Conservation (phyloP, 2,888 invertebrate genomes). For the Trypoxylon attenuatum region DNA sequence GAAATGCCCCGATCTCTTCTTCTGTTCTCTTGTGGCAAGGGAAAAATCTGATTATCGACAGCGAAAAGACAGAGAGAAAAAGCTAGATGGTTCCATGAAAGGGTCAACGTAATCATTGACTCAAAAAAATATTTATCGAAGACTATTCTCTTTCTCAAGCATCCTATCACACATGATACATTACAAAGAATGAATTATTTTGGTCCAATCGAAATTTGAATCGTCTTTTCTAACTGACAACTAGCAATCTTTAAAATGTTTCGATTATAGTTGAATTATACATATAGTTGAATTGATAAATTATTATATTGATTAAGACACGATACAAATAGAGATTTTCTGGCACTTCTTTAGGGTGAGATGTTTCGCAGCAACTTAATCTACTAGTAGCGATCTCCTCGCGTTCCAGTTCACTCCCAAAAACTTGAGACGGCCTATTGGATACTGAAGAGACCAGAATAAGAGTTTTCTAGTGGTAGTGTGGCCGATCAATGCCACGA, state of each 20-base stretch:
- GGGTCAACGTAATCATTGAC: background rate
- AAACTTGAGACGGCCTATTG: conserved; percentile 38
- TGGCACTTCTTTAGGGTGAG: background rate
- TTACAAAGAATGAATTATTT: too few species aligned
- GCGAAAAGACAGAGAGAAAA: too few species aligned
- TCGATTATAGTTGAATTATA: too few species aligned
- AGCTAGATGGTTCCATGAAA: conserved; percentile 4
- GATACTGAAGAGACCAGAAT: conserved; percentile 30
- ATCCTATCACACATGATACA: too few species aligned
- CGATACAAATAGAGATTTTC: too few species aligned
- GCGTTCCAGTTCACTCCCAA: conserved; percentile 5
- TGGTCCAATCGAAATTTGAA: too few species aligned
- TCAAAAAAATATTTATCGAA: background rate
- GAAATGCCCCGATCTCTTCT: conserved; percentile 12
- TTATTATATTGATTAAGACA: too few species aligned
- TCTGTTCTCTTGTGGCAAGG: background rate
- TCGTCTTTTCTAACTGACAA: too few species aligned
- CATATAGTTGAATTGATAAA: too few species aligned
- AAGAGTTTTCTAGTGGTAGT: conserved; percentile 37
- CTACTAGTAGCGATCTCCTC: background rate
- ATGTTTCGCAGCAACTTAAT: background rate
- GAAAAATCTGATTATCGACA: conserved; percentile 40
- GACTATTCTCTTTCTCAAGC: too few species aligned
- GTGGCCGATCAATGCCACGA: conserved; percentile 55
- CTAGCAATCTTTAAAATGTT: too few species aligned